Conservation (phyloP, 2,113 vertebrate species). For the Orycteropus afer region DNA sequence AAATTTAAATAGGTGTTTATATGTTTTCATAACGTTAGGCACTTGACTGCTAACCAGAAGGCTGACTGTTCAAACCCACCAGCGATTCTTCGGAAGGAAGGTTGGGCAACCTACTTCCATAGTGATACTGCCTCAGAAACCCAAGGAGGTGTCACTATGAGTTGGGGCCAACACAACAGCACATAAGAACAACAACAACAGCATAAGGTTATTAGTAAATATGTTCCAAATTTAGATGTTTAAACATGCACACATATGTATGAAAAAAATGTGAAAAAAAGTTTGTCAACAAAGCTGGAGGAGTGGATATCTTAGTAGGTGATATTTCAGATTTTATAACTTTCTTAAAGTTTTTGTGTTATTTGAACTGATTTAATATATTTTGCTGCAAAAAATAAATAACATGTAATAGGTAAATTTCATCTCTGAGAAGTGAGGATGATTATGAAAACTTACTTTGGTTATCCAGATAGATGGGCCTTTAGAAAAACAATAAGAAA, state of each 20-base stretch:
- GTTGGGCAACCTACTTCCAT: too few species aligned
- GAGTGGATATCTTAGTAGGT: background rate
- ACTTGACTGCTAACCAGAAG: too few species aligned
- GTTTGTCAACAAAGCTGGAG: background rate
- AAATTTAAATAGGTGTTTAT: background rate
- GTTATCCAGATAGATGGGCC: background rate
- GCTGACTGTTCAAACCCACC: too few species aligned
- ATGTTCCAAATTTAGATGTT: background rate
- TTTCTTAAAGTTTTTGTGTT: background rate
- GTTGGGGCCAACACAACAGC: background rate
- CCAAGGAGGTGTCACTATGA: background rate
- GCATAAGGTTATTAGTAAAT: too few species aligned
- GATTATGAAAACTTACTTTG: background rate
- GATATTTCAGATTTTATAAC: background rate
- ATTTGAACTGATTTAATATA: background rate
- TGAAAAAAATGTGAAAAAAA: background rate
- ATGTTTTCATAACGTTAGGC: too few species aligned
- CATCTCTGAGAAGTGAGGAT: background rate
- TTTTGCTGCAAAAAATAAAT: background rate
- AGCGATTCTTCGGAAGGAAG: too few species aligned
- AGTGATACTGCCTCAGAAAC: too few species aligned
- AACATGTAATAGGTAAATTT: background rate
- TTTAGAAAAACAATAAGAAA: background rate
- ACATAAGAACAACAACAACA: background rate
- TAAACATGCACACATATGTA: background rate